These are phyloP conservation scores for Craterocephalus amniculus DNA, from an alignment of 2,797 vertebrate genomes.

Conservation along the genomic window DNA sequence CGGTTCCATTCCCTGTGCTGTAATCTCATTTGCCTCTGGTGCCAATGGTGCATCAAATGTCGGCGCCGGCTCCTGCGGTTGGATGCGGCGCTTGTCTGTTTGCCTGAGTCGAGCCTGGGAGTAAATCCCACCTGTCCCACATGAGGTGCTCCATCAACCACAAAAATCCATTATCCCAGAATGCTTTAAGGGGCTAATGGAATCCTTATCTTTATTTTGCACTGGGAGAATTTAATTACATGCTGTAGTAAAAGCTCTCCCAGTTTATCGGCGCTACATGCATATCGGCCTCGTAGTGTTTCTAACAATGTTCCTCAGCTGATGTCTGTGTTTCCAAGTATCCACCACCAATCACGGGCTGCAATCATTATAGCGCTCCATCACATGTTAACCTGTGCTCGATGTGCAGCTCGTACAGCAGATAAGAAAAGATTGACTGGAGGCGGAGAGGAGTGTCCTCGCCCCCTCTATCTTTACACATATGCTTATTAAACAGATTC, in stretches of 20 bases:
- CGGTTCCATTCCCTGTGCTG: slow-evolving; percentile 77
- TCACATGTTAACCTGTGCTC: slow-evolving; percentile 6
- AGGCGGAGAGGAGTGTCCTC: slow-evolving; percentile 7
- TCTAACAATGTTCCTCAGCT: slow-evolving; percentile 37
- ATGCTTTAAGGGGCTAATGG: slow-evolving; percentile 84
- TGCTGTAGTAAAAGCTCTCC: slow-evolving; percentile 55
- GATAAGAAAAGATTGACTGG: slow-evolving; percentile 27
- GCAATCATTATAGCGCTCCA: slow-evolving; percentile 25
- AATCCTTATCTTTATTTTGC: slow-evolving; percentile 85
- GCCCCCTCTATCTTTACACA: neutral
- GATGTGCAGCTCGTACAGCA: slow-evolving; percentile 3
- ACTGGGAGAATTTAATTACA: slow-evolving; percentile 78
- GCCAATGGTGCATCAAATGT: slow-evolving; percentile 81
- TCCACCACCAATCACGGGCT: slow-evolving; percentile 28
- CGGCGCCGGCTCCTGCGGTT: slow-evolving; percentile 55
- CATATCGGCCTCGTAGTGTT: slow-evolving; percentile 60
- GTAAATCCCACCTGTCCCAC: slow-evolving; percentile 81
- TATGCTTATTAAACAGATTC: slow-evolving; percentile 8
- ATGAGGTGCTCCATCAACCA: slow-evolving; percentile 80
- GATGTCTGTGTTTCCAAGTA: slow-evolving; percentile 53
- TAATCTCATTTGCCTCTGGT: slow-evolving; percentile 85
- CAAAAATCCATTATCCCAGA: slow-evolving; percentile 78
- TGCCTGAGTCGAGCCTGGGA: slow-evolving; percentile 54
- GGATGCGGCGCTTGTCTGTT: slow-evolving; percentile 46
- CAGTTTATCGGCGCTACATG: slow-evolving; percentile 65